A percentile compares a stretch with the other conserved stretches of the same genome.
These are phyloP conservation scores for Habrosyne pyritoides DNA, from an alignment of 2,888 invertebrate genomes.

Conservation along the genomic window DNA sequence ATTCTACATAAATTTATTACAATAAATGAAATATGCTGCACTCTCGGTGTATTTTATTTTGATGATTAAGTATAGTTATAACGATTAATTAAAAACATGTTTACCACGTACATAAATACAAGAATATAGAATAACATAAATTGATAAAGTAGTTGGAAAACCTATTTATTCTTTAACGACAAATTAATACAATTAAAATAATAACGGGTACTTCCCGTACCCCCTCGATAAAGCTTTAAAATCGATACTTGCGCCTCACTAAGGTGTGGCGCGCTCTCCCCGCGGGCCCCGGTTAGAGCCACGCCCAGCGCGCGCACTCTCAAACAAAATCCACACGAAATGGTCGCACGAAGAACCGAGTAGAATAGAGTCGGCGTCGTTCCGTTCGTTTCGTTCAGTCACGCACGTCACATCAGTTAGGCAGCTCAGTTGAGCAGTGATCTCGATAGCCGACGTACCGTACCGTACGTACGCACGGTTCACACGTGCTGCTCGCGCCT, in stretches of 20 bases:
- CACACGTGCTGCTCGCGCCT: conserved; percentile 67
- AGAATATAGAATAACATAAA: too few relatives aligned
- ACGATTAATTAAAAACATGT: too few relatives aligned
- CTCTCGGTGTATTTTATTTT: too few relatives aligned
- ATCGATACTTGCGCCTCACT: conserved; percentile 63
- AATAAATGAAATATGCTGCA: too few relatives aligned
- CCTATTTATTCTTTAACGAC: too few relatives aligned
- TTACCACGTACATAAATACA: too few relatives aligned
- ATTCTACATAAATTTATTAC: too few relatives aligned
- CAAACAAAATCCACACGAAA: conserved; percentile 72
- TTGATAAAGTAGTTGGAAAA: too few relatives aligned
- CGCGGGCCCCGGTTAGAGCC: conserved; percentile 65
- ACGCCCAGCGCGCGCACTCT: conserved; percentile 79
- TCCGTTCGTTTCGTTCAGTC: conserved; percentile 59
- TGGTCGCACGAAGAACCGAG: conserved; percentile 65
- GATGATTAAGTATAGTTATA: too few relatives aligned
- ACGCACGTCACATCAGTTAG: conserved; percentile 62
- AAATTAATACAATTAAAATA: too few relatives aligned
- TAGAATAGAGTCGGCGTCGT: conserved; percentile 43
- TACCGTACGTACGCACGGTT: conserved; percentile 50
- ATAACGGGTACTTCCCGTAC: background rate
- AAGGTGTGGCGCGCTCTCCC: conserved; percentile 62
- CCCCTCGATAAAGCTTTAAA: conserved; percentile 44
- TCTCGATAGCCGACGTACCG: conserved; percentile 67
- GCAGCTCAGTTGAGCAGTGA: conserved; percentile 67